Evolutionary conservation across 2,113 vertebrate species (phyloP).

Genomic region (Epinephelus lanceolatus): DNA sequence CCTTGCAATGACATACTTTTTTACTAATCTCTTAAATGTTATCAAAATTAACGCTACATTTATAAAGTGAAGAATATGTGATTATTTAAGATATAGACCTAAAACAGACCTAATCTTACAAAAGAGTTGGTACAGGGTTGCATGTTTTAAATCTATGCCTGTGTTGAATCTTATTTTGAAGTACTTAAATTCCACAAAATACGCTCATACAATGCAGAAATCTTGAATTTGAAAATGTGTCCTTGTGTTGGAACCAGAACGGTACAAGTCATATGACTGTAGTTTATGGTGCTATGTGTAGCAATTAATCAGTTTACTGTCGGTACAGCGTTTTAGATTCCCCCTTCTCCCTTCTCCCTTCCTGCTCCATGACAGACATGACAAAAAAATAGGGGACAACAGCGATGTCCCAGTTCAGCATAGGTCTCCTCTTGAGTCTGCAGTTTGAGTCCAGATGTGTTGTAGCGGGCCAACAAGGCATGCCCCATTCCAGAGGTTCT

Average conservation of each 20-base stretch:
- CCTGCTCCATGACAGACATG: background rate
- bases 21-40: background rate
- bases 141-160: slow-evolving; percentile 8
- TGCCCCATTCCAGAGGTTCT: background rate
- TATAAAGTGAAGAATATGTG: background rate
- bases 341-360: background rate
- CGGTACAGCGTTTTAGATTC: background rate
- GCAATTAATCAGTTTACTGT: background rate
- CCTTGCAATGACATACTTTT: background rate
- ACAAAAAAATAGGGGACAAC: background rate
- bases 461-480: background rate
- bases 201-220: background rate
- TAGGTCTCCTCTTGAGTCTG: background rate
- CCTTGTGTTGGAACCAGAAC: background rate
- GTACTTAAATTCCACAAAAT: background rate
- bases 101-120: background rate
- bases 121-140: background rate
- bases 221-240: background rate
- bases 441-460: background rate
- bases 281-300: slow-evolving; percentile 1
- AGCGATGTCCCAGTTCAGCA: background rate
- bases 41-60: background rate
- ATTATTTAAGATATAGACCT: background rate
- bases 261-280: background rate
- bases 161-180: slow-evolving; percentile 5